Evolutionary conservation across 2,797 vertebrate genomes (phyloP).

Genomic region (Steatocranus sp.): DNA sequence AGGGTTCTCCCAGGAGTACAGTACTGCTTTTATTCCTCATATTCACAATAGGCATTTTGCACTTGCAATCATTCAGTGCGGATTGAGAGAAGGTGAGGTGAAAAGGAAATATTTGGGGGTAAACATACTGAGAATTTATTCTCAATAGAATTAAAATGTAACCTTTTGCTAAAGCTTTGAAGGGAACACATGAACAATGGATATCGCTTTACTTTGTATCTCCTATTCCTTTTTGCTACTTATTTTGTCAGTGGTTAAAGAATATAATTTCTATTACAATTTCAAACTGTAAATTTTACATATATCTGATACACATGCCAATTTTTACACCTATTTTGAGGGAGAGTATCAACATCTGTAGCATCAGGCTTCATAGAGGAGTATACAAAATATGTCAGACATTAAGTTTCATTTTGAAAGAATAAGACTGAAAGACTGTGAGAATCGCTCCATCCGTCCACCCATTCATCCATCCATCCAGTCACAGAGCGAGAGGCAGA

Average conservation of each 20-base stretch:
- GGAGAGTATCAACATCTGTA: not conserved
- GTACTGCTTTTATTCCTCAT: conserved; percentile 58
- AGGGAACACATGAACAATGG: not conserved
- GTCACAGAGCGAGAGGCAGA: not conserved
- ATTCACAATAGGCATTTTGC: conserved; percentile 55
- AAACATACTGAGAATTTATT: conserved; percentile 7
- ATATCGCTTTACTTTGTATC: not conserved
- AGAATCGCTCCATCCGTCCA: not conserved
- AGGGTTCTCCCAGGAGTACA: conserved; percentile 51
- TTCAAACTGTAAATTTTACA: not conserved
- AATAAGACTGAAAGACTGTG: not conserved
- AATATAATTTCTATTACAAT: not conserved
- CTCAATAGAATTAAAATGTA: conserved; percentile 32
- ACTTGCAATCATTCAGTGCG: conserved; percentile 33
- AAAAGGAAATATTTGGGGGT: conserved; percentile 38
- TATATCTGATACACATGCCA: not conserved
- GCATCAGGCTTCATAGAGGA: not conserved
- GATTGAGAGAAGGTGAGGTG: conserved; percentile 19
- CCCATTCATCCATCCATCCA: not conserved
- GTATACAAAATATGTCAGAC: not conserved
- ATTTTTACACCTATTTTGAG: not conserved
- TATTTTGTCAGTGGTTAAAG: not conserved
- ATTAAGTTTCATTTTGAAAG: not conserved
- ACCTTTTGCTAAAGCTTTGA: conserved; percentile 23
- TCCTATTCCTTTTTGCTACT: not conserved